phyloP scores from a whole-genome alignment of 2,113 vertebrate genomes.

The Istiophorus platypterus region DNA sequence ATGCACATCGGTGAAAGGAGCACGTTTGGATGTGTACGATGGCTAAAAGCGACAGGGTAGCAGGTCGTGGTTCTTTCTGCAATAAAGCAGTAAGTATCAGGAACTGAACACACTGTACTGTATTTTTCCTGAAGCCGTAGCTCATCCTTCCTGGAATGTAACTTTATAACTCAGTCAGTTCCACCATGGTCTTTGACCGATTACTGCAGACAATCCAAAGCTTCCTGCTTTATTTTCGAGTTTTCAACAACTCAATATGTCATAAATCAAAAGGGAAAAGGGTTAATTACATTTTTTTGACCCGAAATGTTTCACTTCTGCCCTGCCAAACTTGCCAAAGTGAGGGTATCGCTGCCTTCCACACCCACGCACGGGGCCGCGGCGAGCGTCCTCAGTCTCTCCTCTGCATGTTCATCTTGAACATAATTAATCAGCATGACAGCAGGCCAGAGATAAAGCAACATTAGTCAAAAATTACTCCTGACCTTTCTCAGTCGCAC shows the following conservation, averaged over 20 bases:
- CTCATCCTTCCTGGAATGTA: neutral
- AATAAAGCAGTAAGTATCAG: neutral
- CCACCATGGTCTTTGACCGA: slow-evolving; percentile 2
- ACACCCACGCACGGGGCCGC: slow-evolving; percentile 40
- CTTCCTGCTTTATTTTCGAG: slow-evolving; percentile 6
- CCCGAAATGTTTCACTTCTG: slow-evolving; percentile 12
- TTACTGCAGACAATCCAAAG: slow-evolving; percentile 17
- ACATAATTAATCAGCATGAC: slow-evolving; percentile 66
- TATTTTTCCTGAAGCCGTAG: neutral
- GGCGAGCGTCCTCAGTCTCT: slow-evolving; percentile 18
- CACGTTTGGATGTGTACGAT: neutral
- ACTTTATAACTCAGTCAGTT: neutral
- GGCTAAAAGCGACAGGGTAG: neutral
- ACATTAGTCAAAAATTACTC: slow-evolving; percentile 67
- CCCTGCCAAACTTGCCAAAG: slow-evolving; percentile 2
- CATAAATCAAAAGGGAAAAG: slow-evolving; percentile 13
- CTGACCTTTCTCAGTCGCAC: slow-evolving; percentile 66
- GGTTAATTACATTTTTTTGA: slow-evolving; percentile 53
- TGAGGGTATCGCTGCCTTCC: neutral
- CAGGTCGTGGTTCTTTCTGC: neutral
- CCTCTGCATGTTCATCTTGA: slow-evolving; percentile 41
- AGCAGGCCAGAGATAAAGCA: slow-evolving; percentile 50
- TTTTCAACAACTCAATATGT: slow-evolving; percentile 22
- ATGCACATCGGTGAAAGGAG: neutral
- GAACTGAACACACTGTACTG: neutral